Evolutionary conservation across 2,797 vertebrate genomes (phyloP), one percentile per base, ranked within the genome.

Genomic region (Scleropages formosus): DNA sequence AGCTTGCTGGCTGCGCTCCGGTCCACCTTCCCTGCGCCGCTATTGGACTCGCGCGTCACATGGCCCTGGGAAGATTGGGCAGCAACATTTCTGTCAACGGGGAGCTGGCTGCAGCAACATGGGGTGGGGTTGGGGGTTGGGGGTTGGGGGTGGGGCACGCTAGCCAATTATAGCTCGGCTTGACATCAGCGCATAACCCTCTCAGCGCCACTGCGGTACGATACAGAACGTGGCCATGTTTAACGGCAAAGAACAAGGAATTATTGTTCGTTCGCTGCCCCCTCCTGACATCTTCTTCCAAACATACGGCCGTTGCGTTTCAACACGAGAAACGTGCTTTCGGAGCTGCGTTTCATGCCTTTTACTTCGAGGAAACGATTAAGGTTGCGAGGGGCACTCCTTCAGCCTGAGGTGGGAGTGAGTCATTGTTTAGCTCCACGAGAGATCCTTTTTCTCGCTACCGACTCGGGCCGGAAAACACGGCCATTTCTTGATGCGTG

Each of bases 1-100:
- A 98, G 89, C 84, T 93, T 92, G 78, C 95, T 93, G 16, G 88
- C 92, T 15, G 93, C 95, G 10, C 90, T 90, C 15, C 93, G 90
- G 87, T 94, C 92, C 46, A 90, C 90, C 88, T 90, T 89, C 80
- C 90, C 92, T 1, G 90, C 81, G 82, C 89, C 84, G 75, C 92
- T 88, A 87, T 85, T 94, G 85, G 92, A 86, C 75, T 88, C 91
- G 86, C 91, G 92, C 81, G 87, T 93, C 91, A 92, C 89, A 81
- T 90, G 93, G 90, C 92, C 90, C 95, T 96, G 88, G 86, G 79
- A 85, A 75, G 88, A 90, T 89, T 88, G 88, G 86, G 87, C 73
- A 70, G 72, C 62, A 65, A 13, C 1, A 8, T 9, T 76, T 90
- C 87, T 88, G 79, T 87, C 61, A 75, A 15, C 70, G 76, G 79